phyloP scores from a whole-genome alignment of 2,113 vertebrate species.

The Otocyon megalotis region DNA sequence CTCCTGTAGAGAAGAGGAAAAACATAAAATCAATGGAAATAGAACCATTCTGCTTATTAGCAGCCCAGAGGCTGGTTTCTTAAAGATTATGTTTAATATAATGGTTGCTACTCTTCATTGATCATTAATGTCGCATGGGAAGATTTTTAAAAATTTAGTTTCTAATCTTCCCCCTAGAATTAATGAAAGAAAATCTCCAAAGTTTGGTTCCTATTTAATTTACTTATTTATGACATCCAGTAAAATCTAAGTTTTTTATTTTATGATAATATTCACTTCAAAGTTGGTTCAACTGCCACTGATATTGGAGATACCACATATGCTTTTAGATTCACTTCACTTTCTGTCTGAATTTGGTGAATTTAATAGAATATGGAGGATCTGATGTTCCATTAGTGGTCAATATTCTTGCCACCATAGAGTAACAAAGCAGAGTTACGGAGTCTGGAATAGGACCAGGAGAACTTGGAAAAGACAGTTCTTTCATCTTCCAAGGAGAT shows the following conservation, averaged over 20 bases:
- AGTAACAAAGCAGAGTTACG: not conserved
- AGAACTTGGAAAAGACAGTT: not conserved
- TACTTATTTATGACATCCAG: not conserved
- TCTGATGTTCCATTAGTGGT: not conserved
- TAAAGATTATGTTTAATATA: not conserved
- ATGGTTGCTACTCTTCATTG: not conserved
- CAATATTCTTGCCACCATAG: not conserved
- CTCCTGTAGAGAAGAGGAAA: not conserved
- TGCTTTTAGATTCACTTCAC: not conserved
- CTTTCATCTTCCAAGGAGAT: not conserved
- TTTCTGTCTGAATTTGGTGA: not conserved
- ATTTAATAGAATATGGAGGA: not conserved
- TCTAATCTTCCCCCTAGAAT: not conserved
- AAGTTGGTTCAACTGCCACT: not conserved
- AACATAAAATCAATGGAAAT: not conserved
- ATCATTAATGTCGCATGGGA: not conserved
- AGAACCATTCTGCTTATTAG: not conserved
- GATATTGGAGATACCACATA: not conserved
- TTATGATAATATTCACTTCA: not conserved
- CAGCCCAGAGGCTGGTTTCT: not conserved
- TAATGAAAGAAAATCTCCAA: constrained; percentile 16
- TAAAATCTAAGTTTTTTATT: not conserved
- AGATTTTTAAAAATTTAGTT: not conserved
- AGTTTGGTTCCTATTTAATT: not conserved
- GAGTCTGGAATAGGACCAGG: not conserved